Percentiles rank a stretch among this genome's conserved stretches.
These are phyloP conservation scores for Pseudococcus viburni DNA, from an alignment of 2,888 invertebrate genomes.

Conservation along the genomic window DNA sequence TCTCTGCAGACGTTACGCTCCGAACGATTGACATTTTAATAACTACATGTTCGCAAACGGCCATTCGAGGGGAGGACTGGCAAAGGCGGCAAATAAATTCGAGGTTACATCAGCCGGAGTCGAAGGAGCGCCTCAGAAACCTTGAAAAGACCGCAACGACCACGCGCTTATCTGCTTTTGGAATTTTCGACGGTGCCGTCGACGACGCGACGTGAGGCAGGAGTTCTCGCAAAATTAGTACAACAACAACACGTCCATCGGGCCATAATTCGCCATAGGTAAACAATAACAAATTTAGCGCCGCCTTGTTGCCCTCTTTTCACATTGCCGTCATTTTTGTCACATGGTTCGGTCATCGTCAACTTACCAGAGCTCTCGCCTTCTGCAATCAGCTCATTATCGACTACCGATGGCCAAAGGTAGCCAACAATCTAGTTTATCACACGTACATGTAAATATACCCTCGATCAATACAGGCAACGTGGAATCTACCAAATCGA, in stretches of 20 bases:
- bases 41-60: background rate
- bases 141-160: slow-evolving; percentile 25
- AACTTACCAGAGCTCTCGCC: background rate
- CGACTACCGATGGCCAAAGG: background rate
- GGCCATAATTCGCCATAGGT: background rate
- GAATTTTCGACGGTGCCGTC: background rate
- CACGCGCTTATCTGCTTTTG: slow-evolving; percentile 13
- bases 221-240: background rate
- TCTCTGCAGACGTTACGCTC: background rate
- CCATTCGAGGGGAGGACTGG: background rate
- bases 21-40: background rate
- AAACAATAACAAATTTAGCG: background rate
- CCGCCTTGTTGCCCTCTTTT: background rate
- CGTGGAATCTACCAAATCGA: no score
- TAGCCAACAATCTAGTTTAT: background rate
- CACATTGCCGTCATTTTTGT: background rate
- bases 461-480: no score
- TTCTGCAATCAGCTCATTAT: background rate
- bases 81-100: background rate
- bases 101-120: background rate
- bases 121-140: slow-evolving; percentile 1
- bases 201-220: background rate
- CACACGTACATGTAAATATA: background rate
- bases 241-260: background rate
- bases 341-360: background rate